Evolutionary conservation across 2,888 invertebrate species (phyloP).

Genomic region (Megamerina dolium): DNA sequence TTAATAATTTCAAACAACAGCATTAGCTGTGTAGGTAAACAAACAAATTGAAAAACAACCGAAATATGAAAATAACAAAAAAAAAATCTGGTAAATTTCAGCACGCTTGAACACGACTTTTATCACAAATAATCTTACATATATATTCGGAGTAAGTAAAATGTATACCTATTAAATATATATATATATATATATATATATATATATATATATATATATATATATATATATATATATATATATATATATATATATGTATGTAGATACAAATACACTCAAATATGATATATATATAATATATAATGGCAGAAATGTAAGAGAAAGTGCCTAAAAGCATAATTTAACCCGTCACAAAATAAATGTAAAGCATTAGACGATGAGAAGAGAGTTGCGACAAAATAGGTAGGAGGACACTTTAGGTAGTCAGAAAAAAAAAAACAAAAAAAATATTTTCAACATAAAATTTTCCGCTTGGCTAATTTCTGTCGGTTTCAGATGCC

Average conservation of each 20-base stretch:
- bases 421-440: too few species aligned
- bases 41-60: too few species aligned
- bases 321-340: slow-evolving; percentile 12
- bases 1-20: too few species aligned
- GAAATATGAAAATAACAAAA: too few species aligned
- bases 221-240: background rate
- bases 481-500: slow-evolving; percentile 14
- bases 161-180: slow-evolving; percentile 31
- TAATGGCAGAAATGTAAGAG: background rate
- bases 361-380: background rate
- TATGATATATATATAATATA: slow-evolving; percentile 17
- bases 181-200: background rate
- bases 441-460: background rate
- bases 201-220: background rate
- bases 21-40: too few species aligned
- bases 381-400: too few species aligned
- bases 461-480: slow-evolving; percentile 16
- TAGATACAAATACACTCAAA: too few species aligned
- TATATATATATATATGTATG: too few species aligned
- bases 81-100: slow-evolving; percentile 20
- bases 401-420: too few species aligned
- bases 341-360: slow-evolving; percentile 7
- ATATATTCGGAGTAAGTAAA: slow-evolving; percentile 28
- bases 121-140: slow-evolving; percentile 24
- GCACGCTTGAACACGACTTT: slow-evolving; percentile 24